phyloP scores from a whole-genome alignment of 2,113 vertebrate species.

The Tragelaphus scriptus region DNA sequence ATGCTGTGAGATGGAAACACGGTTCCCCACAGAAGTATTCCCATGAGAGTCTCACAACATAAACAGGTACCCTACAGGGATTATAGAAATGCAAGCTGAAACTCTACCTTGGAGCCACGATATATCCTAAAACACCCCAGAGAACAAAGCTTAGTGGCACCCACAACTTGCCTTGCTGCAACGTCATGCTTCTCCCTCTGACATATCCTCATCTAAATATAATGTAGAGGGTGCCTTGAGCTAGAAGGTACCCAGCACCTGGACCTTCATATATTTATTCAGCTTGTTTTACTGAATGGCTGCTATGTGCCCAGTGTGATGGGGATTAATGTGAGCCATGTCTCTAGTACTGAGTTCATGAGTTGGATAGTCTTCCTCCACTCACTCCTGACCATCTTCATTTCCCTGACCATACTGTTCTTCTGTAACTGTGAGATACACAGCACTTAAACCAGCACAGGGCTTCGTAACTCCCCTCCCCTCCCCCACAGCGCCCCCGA shows the following conservation, averaged over 20 bases:
- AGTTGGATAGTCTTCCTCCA: neutral
- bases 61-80: neutral
- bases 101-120: neutral
- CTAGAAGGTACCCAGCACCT: neutral
- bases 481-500: no score
- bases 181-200: neutral
- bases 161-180: neutral
- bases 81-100: neutral
- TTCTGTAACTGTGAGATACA: neutral
- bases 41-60: neutral
- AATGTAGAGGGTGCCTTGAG: neutral
- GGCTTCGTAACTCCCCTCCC: neutral
- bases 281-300: neutral
- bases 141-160: neutral
- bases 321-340: neutral
- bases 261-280: neutral
- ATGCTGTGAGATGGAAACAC: neutral
- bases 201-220: neutral
- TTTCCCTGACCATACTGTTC: neutral
- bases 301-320: neutral
- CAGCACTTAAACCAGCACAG: neutral
- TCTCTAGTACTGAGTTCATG: neutral
- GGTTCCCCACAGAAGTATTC: neutral
- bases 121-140: neutral
- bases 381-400: neutral